Evolutionary conservation across 2,888 invertebrate species (phyloP).

Genomic region (Stomorhina lunata): DNA sequence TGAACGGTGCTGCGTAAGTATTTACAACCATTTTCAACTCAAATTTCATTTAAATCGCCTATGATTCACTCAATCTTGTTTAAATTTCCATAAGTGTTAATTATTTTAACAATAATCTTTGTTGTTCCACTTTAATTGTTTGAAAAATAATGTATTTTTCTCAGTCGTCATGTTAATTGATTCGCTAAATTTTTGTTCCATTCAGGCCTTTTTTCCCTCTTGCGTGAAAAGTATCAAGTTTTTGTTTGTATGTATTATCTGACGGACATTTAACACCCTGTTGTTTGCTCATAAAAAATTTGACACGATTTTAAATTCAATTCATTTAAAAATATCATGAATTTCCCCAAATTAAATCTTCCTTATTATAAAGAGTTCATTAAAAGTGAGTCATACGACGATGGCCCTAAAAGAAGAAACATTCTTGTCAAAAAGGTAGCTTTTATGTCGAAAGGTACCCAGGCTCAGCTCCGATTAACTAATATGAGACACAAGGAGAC

Average conservation of each 20-base stretch:
- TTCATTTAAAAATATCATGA: too few relatives aligned
- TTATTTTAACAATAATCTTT: conserved; percentile 42
- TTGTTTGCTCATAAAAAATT: not conserved
- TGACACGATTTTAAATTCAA: not conserved
- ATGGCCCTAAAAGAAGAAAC: too few relatives aligned
- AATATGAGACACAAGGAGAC: too few relatives aligned
- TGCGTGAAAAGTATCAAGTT: not conserved
- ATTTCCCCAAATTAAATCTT: too few relatives aligned
- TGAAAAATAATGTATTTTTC: not conserved
- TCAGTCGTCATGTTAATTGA: conserved; percentile 44
- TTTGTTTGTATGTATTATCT: not conserved
- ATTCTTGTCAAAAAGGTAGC: too few relatives aligned
- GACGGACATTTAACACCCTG: not conserved
- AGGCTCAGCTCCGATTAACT: too few relatives aligned
- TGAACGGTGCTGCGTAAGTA: conserved; percentile 96
- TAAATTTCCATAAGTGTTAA: conserved; percentile 18
- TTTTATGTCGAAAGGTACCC: too few relatives aligned
- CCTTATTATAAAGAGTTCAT: too few relatives aligned
- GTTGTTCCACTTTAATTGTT: too few relatives aligned
- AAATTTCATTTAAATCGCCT: not conserved
- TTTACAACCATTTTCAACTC: not conserved
- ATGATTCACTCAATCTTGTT: conserved; percentile 26
- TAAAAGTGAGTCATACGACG: too few relatives aligned
- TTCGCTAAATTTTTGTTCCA: conserved; percentile 52
- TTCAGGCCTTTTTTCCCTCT: not conserved